Evolutionary conservation across 2,797 vertebrate species (phyloP), one percentile per base, ranked within the genome.

Genomic region (Tamandua tetradactyla): DNA sequence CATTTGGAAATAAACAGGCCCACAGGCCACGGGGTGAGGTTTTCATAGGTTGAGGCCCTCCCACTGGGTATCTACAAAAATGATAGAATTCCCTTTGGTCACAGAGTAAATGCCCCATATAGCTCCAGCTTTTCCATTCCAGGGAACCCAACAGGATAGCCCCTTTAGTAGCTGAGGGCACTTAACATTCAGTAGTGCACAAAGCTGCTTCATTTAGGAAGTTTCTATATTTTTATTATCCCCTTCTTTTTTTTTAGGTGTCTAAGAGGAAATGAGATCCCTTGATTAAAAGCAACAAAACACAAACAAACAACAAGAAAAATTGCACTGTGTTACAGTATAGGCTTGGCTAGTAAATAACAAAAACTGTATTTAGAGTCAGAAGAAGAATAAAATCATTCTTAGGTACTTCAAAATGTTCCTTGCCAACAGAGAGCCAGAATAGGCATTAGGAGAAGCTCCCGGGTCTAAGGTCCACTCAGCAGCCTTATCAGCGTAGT

Each of bases 361-460:
- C 22, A 64, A 74, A 35, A 74, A 32, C 40, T 74, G 18, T 20
- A 55, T 55, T 32, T 42, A 30, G 18, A 23, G 23, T 83, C 83
- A 86, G n/a, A n/a, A n/a, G n/a, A n/a, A n/a, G n/a, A n/a, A n/a
- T 93, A 92, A 96, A 93, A 42, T 44, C 66, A 90, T 87, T 91
- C 85, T 79, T 23, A 55, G 27, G 78, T n/a, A 49, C 37, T 74
- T 93, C 37, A 82, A 89, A 69, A 69, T 6, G 32, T 25, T 64
- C 42, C 27, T 40, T 47, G 75, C 40, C 71, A 23, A 12, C 61
- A 80, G 27, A 42, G 4, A 47, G 3, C 18, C 15, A 8, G 79
- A 17, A 64, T 1, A 15, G 62, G n/a, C n/a, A 0, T 2, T 17
- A 1, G 2, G 61, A 55, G 75, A 49, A 69, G 37, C 4, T 4